Conservation (phyloP, 2,888 invertebrate species). For the Hydroisotoma schaefferi region DNA sequence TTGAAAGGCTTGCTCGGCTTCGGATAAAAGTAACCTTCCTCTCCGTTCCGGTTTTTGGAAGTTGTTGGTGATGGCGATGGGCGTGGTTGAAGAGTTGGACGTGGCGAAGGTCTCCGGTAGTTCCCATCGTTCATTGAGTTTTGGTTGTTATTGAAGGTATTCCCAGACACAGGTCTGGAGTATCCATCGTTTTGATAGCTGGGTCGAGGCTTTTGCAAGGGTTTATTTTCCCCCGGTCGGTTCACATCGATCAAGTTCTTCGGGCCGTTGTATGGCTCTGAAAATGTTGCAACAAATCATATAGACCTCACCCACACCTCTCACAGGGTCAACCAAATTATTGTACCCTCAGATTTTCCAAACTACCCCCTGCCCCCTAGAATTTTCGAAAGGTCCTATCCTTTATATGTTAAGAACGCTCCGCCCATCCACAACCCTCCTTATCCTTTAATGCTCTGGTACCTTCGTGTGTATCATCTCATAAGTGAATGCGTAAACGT, state of each 20-base stretch:
- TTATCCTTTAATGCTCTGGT: no score
- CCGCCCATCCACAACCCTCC: no score
- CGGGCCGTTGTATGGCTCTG: constrained; percentile 13
- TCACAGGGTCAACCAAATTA: no score
- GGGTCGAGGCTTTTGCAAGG: neutral
- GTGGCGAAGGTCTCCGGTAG: constrained; percentile 15
- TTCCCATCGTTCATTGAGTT: constrained; percentile 17
- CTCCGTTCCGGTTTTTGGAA: no score
- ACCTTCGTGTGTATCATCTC: no score
- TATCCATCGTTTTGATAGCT: neutral
- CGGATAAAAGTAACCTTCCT: no score
- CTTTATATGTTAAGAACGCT: no score
- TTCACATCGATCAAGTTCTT: constrained; percentile 11
- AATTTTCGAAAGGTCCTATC: no score
- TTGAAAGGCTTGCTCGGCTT: neutral
- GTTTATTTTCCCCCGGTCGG: neutral
- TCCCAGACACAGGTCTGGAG: neutral
- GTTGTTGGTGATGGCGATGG: constrained; percentile 1
- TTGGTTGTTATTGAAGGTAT: neutral
- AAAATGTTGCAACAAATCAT: neutral
- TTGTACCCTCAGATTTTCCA: no score
- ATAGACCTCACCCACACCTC: no score
- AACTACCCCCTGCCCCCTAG: no score
- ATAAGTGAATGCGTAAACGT: no score
- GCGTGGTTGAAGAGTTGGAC: neutral